A percentile compares a stretch with the other conserved stretches of the same genome.
Evolutionary conservation across 2,888 invertebrate species (phyloP).

Genomic region (Folsomia candida): DNA sequence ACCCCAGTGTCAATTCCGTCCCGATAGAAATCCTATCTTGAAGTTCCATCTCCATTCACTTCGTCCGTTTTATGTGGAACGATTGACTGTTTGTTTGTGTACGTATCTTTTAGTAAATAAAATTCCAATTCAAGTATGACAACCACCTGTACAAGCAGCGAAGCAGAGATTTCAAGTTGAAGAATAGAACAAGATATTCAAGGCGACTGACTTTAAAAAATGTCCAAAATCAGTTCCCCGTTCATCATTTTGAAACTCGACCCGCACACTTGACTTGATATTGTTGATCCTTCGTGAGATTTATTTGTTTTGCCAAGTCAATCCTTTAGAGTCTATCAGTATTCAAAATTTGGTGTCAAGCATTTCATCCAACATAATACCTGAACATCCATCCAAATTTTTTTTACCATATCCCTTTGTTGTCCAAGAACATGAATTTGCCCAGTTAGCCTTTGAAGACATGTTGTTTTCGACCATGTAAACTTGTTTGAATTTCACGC

Average conservation of each 20-base stretch:
- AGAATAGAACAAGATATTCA: neutral
- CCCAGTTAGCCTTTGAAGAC: too few relatives aligned
- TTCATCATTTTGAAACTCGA: neutral
- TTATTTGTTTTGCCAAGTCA: neutral
- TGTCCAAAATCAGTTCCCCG: neutral
- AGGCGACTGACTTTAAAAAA: slow-evolving; percentile 1
- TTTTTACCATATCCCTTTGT: neutral
- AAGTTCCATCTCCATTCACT: neutral
- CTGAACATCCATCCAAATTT: neutral
- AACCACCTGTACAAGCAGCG: neutral
- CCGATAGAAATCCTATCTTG: neutral
- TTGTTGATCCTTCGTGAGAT: neutral
- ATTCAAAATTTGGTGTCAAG: neutral
- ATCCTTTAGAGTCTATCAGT: neutral
- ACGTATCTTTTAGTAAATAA: neutral
- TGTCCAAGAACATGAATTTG: neutral
- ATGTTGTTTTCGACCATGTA: too few relatives aligned
- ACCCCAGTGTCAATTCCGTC: neutral
- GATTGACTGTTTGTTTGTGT: neutral
- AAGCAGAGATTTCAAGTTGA: neutral
- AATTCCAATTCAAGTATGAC: neutral
- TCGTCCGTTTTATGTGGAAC: too few relatives aligned
- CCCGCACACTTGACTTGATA: neutral
- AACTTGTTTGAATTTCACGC: too few relatives aligned
- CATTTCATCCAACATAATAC: neutral